Evolutionary conservation across 2,888 invertebrate genomes (phyloP).

Genomic region (Andricus curvator): DNA sequence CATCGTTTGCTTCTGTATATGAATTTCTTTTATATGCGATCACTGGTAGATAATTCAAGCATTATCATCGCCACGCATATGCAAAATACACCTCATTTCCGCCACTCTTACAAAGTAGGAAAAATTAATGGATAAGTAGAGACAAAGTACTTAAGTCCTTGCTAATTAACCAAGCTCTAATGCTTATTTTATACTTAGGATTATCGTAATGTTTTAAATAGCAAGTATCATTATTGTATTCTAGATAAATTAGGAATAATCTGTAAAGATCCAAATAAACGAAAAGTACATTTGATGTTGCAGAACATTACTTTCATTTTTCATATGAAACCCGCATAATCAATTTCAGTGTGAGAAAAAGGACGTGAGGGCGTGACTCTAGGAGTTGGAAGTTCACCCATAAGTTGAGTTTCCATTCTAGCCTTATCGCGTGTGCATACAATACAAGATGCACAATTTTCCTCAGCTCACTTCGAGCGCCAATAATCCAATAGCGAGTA

Average conservation of each 20-base stretch:
- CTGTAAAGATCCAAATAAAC: slow-evolving; percentile 77
- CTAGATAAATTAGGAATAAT: slow-evolving; percentile 76
- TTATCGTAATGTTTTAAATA: slow-evolving; percentile 72
- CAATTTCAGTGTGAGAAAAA: too few relatives aligned
- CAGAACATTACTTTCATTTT: slow-evolving; percentile 57
- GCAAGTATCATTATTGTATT: slow-evolving; percentile 75
- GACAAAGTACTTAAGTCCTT: slow-evolving; percentile 73
- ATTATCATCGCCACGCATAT: slow-evolving; percentile 23
- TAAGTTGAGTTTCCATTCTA: too few relatives aligned
- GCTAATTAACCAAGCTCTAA: slow-evolving; percentile 76
- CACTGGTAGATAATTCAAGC: slow-evolving; percentile 14
- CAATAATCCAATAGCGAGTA: too few relatives aligned
- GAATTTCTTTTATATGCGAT: not conserved
- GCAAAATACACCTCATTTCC: slow-evolving; percentile 56
- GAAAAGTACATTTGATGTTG: slow-evolving; percentile 76
- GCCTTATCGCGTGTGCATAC: too few relatives aligned
- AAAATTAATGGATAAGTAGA: slow-evolving; percentile 58
- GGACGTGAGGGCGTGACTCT: too few relatives aligned
- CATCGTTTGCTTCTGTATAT: slow-evolving; percentile 1
- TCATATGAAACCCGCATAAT: too few relatives aligned
- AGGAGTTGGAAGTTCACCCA: too few relatives aligned
- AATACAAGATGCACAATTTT: too few relatives aligned
- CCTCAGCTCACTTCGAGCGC: too few relatives aligned
- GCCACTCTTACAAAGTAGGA: slow-evolving; percentile 66
- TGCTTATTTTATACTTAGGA: slow-evolving; percentile 78